These are phyloP conservation scores for Austrolebias charrua DNA, from an alignment of 2,797 vertebrate species.

Conservation along the genomic window DNA sequence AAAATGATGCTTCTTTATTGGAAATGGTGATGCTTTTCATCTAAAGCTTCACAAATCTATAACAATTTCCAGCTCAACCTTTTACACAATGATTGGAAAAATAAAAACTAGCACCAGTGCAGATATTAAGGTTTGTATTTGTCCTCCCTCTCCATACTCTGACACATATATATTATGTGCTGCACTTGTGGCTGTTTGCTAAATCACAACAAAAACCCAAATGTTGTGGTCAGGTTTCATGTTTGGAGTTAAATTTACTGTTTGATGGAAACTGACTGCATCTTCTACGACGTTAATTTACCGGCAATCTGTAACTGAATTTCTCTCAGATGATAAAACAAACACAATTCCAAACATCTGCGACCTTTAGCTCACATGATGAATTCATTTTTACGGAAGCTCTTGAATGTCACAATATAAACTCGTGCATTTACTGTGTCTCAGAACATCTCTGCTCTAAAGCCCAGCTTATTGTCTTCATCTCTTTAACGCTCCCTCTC, in stretches of 20 bases:
- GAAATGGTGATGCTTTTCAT: background rate
- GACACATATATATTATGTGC: background rate
- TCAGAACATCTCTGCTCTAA: constrained; percentile 6
- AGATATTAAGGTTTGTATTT: too few relatives aligned
- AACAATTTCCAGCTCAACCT: too few relatives aligned
- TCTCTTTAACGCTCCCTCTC: constrained; percentile 44
- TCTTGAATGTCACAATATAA: constrained; percentile 13
- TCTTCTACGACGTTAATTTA: background rate
- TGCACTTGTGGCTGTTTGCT: background rate
- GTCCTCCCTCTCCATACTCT: background rate
- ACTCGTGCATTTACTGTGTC: constrained; percentile 13
- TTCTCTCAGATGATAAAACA: background rate
- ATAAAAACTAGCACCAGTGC: too few relatives aligned
- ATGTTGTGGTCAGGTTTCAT: background rate
- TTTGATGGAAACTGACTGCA: background rate
- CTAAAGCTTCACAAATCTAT: background rate
- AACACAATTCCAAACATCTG: background rate
- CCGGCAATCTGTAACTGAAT: background rate
- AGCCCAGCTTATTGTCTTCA: constrained; percentile 31
- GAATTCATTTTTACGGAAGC: constrained; percentile 3
- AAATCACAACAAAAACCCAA: background rate
- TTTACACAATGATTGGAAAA: too few relatives aligned
- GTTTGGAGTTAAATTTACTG: background rate
- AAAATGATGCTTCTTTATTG: background rate
- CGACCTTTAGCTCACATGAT: constrained; percentile 16